Base-by-base conservation (phyloP, 2,113 vertebrate genomes). In the Scopus umbretta region DNA sequence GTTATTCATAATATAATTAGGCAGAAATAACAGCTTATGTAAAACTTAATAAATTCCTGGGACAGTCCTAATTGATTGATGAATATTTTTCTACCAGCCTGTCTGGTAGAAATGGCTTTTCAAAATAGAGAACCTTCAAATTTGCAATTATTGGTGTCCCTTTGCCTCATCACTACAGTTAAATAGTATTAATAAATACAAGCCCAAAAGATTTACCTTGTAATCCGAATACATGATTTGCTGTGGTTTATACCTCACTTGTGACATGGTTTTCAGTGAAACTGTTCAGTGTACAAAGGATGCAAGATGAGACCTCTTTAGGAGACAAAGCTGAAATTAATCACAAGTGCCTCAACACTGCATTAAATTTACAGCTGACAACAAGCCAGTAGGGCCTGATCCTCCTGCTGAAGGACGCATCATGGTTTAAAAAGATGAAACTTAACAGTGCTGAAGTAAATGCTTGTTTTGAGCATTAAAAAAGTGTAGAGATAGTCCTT, bases 21-120 rank as follows among this genome's bases (percentile, higher is more conserved):
- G 49, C 56, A 95, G 66, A 88, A 96, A 92, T 87, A 84, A 62
- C 88, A 88, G 80, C 30, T 95, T 86, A 72, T 80, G 52, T 73
- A 93, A 90, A 95, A 96, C n/a, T 88, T 95, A 90, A 94, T 87
- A 91, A 95, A 97, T 80, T 94, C 56, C 85, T 66, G 43, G 83
- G 76, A 92, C 71, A 59, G 42, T 68, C 36, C 59, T 96, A 94
- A 95, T 52, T 94, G 89, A 96, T 59, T 79, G 84, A 95, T 91
- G 55, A 95, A 38, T 86, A 73, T 78, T 95, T 79, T 90, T 74
- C 65, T 47, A 27, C 53, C 40, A 67, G 38, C 27, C n/a, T 16
- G 11, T 67, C 52, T 65, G 40, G 27, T 56, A 90, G 58, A 76
- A 97, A 76, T 72, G 30, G 13, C 63, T 95, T 93, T 86, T 72